Base-by-base conservation (phyloP, 1,140 invertebrate species). In the Calliopsis andreniformis region DNA sequence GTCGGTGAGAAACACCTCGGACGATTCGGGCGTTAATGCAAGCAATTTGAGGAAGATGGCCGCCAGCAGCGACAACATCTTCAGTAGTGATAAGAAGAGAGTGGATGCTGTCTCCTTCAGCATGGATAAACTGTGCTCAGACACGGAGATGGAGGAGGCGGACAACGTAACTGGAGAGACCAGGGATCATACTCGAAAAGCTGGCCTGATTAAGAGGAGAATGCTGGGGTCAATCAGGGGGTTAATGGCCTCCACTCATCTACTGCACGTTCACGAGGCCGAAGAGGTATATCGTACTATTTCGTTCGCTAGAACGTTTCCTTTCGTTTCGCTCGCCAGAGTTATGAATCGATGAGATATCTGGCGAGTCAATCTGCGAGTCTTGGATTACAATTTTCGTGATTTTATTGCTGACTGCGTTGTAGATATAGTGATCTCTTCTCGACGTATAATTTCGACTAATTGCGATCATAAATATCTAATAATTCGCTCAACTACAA, bases 211-310 rank as follows among this genome's bases (percentile, higher is more conserved):
- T 79, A 91, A 89, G 84, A 88, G 79, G 77, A 87, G 89, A 84
- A 91, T 91, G 89, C 86, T 91, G 45, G 90, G 90, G 62, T 91
- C 90, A 78, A 90, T 91, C 79, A 89, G 90, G 47, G 90, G 90
- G 67, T 83, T 92, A 78, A 91, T 92, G 79, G 90, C 89, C 43
- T 91, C 90, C 30, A 90, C 89, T 78, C 87, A 90, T 88, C 82
- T 91, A 47, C 83, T 90, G 10, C 88, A 89, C 66, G 78, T 84
- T 76, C 83, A 86, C 82, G 90, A 91, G 75, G 49, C 68, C 63
- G 89, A 89, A 62, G 89, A 90, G 90, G 90, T 91, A 91, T 78
- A 77, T 61, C 30, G 42, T 20, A 14, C 55, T 63, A 32, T 51
- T 56, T 69, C 28, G 7, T 16, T 76, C 14, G 30, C 43, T 67